Evolutionary conservation across 2,888 invertebrate species (phyloP).

Genomic region (Pemphredon lugubris): DNA sequence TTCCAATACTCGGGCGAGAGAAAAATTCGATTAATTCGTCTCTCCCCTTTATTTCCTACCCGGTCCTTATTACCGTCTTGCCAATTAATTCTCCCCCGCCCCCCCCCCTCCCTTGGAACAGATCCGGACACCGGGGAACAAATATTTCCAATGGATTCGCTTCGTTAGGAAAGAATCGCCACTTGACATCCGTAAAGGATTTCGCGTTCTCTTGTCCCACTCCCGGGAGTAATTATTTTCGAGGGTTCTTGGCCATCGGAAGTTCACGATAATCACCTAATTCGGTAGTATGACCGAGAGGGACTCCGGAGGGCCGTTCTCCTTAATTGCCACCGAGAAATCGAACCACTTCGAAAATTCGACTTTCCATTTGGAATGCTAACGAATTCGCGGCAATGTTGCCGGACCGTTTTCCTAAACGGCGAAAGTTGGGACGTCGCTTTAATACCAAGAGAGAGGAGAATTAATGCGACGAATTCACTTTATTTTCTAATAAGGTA

Average conservation of each 20-base stretch:
- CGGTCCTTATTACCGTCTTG: not conserved
- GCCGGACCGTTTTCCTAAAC: no score
- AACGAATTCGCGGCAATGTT: not conserved
- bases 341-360: not conserved
- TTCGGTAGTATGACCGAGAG: conserved; percentile 20
- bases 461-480: no score
- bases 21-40: conserved; percentile 32
- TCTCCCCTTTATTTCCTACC: not conserved
- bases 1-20: conserved; percentile 1
- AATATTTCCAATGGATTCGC: conserved; percentile 10
- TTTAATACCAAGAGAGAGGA: no score
- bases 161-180: conserved; percentile 11
- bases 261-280: conserved; percentile 27
- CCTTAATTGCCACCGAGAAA: not conserved
- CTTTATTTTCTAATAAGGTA: no score
- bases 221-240: conserved; percentile 24
- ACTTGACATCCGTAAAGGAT: not conserved
- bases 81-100: conserved; percentile 20
- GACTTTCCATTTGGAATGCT: not conserved
- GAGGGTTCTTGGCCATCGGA: not conserved
- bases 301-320: conserved; percentile 6
- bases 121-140: not conserved
- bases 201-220: not conserved
- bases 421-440: no score
- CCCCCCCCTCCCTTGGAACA: no score